Evolutionary conservation across 2,797 vertebrate genomes (phyloP).

Genomic region (Ctenosaura bakeri): DNA sequence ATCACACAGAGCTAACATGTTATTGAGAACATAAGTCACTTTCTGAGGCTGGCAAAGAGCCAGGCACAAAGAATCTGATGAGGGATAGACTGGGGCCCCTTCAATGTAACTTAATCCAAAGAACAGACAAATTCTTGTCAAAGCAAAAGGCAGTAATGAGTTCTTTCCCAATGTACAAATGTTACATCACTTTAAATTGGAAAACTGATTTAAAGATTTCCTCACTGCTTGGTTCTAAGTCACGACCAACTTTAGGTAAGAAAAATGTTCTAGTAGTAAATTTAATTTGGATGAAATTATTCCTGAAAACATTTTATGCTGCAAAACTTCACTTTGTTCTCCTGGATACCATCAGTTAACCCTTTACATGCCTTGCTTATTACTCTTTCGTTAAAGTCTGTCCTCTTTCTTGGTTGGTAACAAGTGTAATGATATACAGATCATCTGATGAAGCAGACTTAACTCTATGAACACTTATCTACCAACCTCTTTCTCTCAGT

Average conservation of each 20-base stretch:
- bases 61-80: slow-evolving; percentile 52
- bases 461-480: no score
- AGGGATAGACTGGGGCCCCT: slow-evolving; percentile 26
- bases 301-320: neutral
- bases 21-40: slow-evolving; percentile 28
- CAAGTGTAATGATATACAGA: neutral
- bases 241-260: neutral
- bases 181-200: slow-evolving; percentile 43
- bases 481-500: no score
- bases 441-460: no score
- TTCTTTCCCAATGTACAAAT: slow-evolving; percentile 46
- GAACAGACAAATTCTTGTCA: slow-evolving; percentile 65
- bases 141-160: slow-evolving; percentile 57
- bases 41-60: slow-evolving; percentile 47
- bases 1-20: neutral
- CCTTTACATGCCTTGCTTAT: no score
- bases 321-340: neutral
- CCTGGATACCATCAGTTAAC: neutral
- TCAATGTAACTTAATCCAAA: slow-evolving; percentile 47
- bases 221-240: slow-evolving; percentile 6
- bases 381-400: neutral
- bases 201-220: slow-evolving; percentile 40
- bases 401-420: neutral
- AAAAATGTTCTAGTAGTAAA: neutral
- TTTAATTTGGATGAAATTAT: neutral